Conservation (phyloP, 2,797 vertebrate genomes). For the Alcedo atthis region DNA sequence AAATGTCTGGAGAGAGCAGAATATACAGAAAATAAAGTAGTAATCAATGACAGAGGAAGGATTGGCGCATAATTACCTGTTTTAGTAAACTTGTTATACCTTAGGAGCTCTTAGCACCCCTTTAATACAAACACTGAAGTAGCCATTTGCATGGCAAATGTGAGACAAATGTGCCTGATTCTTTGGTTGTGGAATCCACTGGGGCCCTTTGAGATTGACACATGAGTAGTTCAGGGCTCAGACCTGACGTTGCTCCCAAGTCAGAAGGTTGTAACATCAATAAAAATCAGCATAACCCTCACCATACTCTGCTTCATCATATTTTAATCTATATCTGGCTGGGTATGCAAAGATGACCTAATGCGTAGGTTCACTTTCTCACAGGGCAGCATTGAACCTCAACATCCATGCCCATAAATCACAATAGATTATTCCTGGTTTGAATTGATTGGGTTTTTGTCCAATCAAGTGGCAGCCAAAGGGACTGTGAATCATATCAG, state of each 20-base stretch:
- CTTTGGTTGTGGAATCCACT: neutral
- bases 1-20: neutral
- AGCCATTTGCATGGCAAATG: neutral
- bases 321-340: neutral
- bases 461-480: neutral
- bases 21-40: neutral
- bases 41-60: neutral
- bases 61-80: neutral
- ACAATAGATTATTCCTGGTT: neutral
- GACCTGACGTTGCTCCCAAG: neutral
- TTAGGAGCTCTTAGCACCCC: neutral
- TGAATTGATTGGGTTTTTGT: neutral
- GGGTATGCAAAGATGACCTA: neutral
- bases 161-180: neutral
- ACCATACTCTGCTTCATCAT: neutral
- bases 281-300: neutral
- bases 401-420: neutral
- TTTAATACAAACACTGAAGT: neutral
- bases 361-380: accelerated
- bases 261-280: neutral
- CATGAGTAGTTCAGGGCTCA: neutral
- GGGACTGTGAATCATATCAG: neutral
- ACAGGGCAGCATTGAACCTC: neutral
- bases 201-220: neutral
- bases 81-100: neutral